phyloP scores from a whole-genome alignment of 2,797 vertebrate genomes.

The Gallinago nigripennis region DNA sequence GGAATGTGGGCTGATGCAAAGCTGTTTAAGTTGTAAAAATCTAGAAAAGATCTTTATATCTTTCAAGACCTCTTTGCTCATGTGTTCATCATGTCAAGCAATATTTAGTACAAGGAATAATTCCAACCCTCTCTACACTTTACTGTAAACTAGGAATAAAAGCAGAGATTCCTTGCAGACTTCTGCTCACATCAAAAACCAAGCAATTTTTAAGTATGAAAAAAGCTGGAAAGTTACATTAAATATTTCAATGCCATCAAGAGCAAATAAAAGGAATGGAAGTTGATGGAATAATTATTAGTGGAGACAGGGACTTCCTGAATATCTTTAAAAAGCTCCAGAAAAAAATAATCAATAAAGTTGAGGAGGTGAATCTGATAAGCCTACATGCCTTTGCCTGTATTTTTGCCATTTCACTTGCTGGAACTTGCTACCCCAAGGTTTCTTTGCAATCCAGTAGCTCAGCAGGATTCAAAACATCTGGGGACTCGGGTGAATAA shows the following conservation, averaged over 20 bases:
- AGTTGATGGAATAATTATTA: neutral
- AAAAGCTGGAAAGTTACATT: neutral
- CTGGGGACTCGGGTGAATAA: neutral
- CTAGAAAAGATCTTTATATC: neutral
- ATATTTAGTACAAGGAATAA: neutral
- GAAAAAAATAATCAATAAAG: neutral
- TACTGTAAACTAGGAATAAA: neutral
- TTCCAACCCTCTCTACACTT: neutral
- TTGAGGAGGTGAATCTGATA: neutral
- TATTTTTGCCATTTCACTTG: neutral
- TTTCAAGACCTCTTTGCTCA: neutral
- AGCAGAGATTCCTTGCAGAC: neutral
- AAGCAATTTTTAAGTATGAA: neutral
- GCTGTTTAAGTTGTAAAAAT: neutral
- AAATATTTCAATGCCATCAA: neutral
- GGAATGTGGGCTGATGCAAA: neutral
- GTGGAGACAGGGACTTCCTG: neutral
- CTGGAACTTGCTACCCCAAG: neutral
- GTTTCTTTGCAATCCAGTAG: neutral
- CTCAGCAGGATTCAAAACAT: slow-evolving; percentile 1
- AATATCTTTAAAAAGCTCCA: neutral
- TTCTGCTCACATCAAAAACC: neutral
- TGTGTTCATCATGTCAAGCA: neutral
- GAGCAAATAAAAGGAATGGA: neutral
- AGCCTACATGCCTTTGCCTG: neutral